phyloP scores from a whole-genome alignment of 2,888 invertebrate species.

The Rhodophaea formosa region DNA sequence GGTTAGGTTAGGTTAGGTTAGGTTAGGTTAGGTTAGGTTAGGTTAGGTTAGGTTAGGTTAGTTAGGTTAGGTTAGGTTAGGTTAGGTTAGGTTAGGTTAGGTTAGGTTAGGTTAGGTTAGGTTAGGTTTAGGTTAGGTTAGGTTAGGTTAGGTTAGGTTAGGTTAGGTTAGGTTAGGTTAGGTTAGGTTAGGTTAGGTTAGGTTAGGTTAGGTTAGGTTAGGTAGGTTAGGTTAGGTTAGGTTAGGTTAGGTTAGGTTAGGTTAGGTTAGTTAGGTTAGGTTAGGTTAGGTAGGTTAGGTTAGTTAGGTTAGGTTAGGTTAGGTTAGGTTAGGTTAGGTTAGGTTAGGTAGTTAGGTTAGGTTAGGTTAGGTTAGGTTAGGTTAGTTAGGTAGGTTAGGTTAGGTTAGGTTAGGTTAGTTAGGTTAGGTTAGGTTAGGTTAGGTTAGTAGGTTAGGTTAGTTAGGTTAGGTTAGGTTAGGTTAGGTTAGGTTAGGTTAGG shows the following conservation, averaged over 20 bases:
- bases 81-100: conserved; percentile 30
- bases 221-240: too few species aligned
- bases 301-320: conserved; percentile 29
- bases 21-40: conserved; percentile 27
- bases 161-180: conserved; percentile 39
- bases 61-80: conserved; percentile 27
- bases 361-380: conserved; percentile 26
- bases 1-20: conserved; percentile 28
- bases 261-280: conserved; percentile 32
- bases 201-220: conserved; percentile 41
- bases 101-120: conserved; percentile 32
- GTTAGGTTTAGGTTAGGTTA: too few species aligned
- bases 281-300: conserved; percentile 20
- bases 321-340: conserved; percentile 30
- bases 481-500: conserved; percentile 28
- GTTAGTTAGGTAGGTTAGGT: conserved; percentile 24
- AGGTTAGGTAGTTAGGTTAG: conserved; percentile 31
- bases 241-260: conserved; percentile 33
- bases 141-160: conserved; percentile 28
- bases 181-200: conserved; percentile 38
- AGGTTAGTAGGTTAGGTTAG: too few species aligned
- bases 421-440: conserved; percentile 23
- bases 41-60: conserved; percentile 29
- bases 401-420: conserved; percentile 25
- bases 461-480: conserved; percentile 29